Evolutionary conservation across 2,113 vertebrate genomes (phyloP), one percentile per base, ranked within the genome.

Genomic region (Hucho hucho): DNA sequence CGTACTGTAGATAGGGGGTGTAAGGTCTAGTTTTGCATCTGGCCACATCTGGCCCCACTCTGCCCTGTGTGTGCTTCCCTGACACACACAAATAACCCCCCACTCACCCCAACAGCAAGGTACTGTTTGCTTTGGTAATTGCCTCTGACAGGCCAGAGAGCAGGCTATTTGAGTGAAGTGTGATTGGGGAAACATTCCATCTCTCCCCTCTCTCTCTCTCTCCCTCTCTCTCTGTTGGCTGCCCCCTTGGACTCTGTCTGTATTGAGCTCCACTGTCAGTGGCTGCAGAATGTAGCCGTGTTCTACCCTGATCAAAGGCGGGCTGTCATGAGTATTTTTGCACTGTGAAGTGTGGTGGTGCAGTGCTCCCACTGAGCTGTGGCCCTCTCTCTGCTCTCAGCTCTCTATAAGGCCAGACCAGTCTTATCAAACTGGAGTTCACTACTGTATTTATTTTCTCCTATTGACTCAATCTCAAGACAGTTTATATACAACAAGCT

Each of bases 131-230:
- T 78, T 83, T 74, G 80, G 82, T 88, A 90, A 89, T 90, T 89
- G 85, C 73, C 69, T 89, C 87, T 87, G 91, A 90, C 91, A 89
- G 86, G 86, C 83, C 64, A 75, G 82, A 91, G 81, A 75, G 84
- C 73, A 74, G 75, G 84, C 89, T 89, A 88, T 91, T 91, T 88
- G 86, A 87, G 83, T 75, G 68, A 66, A 70, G 29, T 72, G 64
- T 77, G 79, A 86, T 78, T 77, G 64, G 75, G 82, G 82, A 80
- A 81, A 46, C 84, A 88, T 88, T 88, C 81, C 84, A 84, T 81
- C 81, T 72, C 64, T 12, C 73, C 22, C 22, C 20, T 72, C 74
- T 28, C 64, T 4, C 67, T 68, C 66, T 46, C 18, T 9, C 59
- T 46, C 18, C 4, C 59, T 6, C 64, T 26, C 67, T 69, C 67